These are phyloP conservation scores for Reticulitermes lucifugus DNA, from an alignment of 2,888 invertebrate genomes.

Conservation along the genomic window DNA sequence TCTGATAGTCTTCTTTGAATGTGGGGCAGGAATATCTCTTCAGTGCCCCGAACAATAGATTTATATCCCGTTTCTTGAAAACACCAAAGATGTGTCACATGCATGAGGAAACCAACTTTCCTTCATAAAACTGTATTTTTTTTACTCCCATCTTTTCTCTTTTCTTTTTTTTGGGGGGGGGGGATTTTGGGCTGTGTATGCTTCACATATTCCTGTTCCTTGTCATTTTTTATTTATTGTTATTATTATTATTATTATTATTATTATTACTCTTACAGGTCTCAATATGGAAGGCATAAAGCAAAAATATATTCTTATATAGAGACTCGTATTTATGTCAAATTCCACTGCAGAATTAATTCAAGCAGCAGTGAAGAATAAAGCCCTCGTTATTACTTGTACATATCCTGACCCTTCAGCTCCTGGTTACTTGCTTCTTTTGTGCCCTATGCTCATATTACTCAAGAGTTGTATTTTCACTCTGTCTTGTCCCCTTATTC, in stretches of 20 bases:
- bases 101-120: slow-evolving; percentile 38
- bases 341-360: slow-evolving; percentile 13
- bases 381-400: neutral
- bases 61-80: slow-evolving; percentile 41
- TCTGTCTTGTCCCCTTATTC: no score
- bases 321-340: neutral
- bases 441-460: neutral
- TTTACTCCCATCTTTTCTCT: slow-evolving; percentile 4
- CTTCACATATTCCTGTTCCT: slow-evolving; percentile 18
- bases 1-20: neutral
- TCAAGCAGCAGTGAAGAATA: neutral
- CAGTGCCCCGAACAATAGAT: slow-evolving; percentile 41
- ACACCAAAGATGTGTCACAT: slow-evolving; percentile 48
- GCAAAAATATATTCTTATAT: neutral
- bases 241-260: no score
- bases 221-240: slow-evolving; percentile 9
- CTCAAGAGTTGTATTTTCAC: no score
- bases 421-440: neutral
- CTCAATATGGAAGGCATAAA: neutral
- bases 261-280: neutral
- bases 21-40: slow-evolving; percentile 6
- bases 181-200: slow-evolving; percentile 28
- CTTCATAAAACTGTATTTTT: slow-evolving; percentile 13
- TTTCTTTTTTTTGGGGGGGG: slow-evolving; percentile 21
- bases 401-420: neutral